phyloP scores from a whole-genome alignment of 2,113 vertebrate genomes.

The Festucalex cinctus region DNA sequence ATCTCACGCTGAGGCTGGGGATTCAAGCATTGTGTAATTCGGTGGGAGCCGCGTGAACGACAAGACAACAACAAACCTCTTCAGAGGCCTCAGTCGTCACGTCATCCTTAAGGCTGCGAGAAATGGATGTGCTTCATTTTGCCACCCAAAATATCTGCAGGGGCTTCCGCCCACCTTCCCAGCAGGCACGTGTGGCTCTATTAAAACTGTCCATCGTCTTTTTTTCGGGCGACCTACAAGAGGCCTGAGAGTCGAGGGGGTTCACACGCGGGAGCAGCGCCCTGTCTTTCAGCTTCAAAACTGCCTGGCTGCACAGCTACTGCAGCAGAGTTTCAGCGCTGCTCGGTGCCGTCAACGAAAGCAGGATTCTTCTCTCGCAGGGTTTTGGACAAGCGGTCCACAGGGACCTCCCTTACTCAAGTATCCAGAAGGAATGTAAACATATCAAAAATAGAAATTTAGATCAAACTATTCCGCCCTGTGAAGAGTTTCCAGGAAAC shows the following conservation, averaged over 20 bases:
- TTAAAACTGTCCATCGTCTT: slow-evolving; percentile 78
- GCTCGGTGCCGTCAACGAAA: slow-evolving; percentile 11
- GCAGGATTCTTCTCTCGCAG: neutral
- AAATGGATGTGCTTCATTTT: slow-evolving; percentile 77
- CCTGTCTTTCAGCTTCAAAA: slow-evolving; percentile 5
- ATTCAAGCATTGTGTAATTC: neutral
- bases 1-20: neutral
- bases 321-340: slow-evolving; percentile 3
- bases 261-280: neutral
- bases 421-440: slow-evolving; percentile 1
- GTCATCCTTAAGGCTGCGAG: slow-evolving; percentile 60
- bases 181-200: slow-evolving; percentile 54
- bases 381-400: neutral
- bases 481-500: neutral
- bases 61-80: slow-evolving; percentile 22
- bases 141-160: slow-evolving; percentile 69
- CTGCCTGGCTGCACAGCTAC: slow-evolving; percentile 21
- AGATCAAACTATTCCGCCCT: neutral
- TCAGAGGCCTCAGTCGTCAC: slow-evolving; percentile 42
- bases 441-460: neutral
- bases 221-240: slow-evolving; percentile 23
- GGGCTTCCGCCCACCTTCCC: slow-evolving; percentile 54
- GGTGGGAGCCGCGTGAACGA: neutral
- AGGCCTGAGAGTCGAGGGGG: slow-evolving; percentile 17
- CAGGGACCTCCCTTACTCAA: neutral